Evolutionary conservation across 2,888 invertebrate species (phyloP).

Genomic region (Apocheima hispidaria): DNA sequence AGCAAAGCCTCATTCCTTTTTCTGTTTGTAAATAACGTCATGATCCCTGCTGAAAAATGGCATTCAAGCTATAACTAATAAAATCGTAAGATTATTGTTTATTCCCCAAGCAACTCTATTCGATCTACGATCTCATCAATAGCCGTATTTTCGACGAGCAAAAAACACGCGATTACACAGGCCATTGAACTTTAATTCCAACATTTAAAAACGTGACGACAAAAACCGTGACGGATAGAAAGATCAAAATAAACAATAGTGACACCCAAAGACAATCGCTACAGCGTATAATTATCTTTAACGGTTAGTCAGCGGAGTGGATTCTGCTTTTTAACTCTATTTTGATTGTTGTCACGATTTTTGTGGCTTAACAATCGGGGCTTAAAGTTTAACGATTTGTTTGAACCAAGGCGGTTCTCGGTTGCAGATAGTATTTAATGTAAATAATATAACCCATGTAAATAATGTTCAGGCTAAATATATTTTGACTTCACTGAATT

Average conservation of each 20-base stretch:
- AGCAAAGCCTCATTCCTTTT: neutral
- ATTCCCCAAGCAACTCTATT: constrained; percentile 21
- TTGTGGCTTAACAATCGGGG: too few relatives aligned
- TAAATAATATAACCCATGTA: too few relatives aligned
- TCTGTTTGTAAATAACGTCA: constrained; percentile 21
- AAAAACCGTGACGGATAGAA: constrained; percentile 34
- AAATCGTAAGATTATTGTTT: constrained; percentile 17
- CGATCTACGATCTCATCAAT: constrained; percentile 9
- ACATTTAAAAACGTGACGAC: constrained; percentile 24
- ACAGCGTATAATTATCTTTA: constrained; percentile 48
- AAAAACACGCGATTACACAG: constrained; percentile 38
- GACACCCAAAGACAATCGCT: constrained; percentile 42
- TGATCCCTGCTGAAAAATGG: constrained; percentile 5
- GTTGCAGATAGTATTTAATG: too few relatives aligned
- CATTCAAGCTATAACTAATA: neutral
- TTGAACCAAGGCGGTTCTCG: too few relatives aligned
- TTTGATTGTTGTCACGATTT: constrained; percentile 11
- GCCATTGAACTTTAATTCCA: constrained; percentile 39
- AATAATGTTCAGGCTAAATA: too few relatives aligned
- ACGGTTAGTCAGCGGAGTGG: constrained; percentile 38
- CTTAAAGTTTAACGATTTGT: too few relatives aligned
- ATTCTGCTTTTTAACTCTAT: constrained; percentile 23
- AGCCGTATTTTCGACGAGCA: constrained; percentile 19
- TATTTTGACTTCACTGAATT: too few relatives aligned
- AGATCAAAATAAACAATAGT: constrained; percentile 42